Percentiles rank a stretch among this genome's conserved stretches.
Evolutionary conservation across 2,797 vertebrate genomes (phyloP).

Genomic region (Channallabes apus): DNA sequence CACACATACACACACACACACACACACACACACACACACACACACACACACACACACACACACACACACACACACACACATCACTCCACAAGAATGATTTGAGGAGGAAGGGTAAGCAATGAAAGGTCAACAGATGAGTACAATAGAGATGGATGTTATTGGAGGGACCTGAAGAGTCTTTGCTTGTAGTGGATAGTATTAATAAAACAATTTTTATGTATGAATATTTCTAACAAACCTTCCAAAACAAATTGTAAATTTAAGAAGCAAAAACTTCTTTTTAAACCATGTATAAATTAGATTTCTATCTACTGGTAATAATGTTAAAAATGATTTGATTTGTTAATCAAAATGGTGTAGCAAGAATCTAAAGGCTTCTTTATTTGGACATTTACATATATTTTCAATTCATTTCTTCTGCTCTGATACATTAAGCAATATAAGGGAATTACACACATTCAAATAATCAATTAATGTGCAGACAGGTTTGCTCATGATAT

Average conservation of each 20-base stretch:
- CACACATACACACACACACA: not conserved
- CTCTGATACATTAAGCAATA: not conserved
- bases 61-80: slow-evolving; percentile 48
- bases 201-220: slow-evolving; percentile 21
- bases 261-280: not conserved
- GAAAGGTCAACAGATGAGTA: slow-evolving; percentile 52
- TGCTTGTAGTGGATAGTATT: slow-evolving; percentile 22
- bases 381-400: not conserved
- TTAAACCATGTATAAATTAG: not conserved
- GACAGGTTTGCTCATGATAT: not conserved
- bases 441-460: not conserved
- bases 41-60: slow-evolving; percentile 42
- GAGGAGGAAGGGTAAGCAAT: slow-evolving; percentile 41
- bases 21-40: slow-evolving; percentile 42
- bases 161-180: slow-evolving; percentile 45
- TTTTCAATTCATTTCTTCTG: not conserved
- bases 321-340: not conserved
- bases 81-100: slow-evolving; percentile 59
- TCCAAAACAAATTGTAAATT: not conserved
- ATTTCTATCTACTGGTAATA: slow-evolving; percentile 17
- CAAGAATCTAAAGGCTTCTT: not conserved
- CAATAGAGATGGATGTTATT: slow-evolving; percentile 51
- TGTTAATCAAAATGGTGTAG: not conserved
- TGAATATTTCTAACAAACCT: not conserved
- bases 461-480: not conserved